phyloP scores from a whole-genome alignment of 2,888 invertebrate genomes.

The Andrena marginata region DNA sequence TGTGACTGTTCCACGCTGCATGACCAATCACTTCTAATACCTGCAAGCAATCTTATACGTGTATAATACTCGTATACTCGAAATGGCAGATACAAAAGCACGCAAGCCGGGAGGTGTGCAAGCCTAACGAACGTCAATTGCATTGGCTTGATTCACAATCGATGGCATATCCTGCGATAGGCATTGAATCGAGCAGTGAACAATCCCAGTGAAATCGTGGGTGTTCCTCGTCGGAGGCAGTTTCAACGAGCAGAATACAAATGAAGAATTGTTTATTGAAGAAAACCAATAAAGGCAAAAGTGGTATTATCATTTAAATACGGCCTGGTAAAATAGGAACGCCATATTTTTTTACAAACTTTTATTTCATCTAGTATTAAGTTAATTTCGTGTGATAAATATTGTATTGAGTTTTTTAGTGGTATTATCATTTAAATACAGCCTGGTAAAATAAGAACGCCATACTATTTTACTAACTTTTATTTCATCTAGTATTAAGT shows the following conservation, averaged over 20 bases:
- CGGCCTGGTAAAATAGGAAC: no score
- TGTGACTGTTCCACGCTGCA: not conserved
- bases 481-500: no score
- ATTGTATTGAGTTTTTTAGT: no score
- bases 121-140: slow-evolving; percentile 11
- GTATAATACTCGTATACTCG: not conserved
- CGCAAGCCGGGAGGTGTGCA: slow-evolving; percentile 2
- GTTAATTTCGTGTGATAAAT: no score
- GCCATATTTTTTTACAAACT: no score
- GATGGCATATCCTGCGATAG: slow-evolving; percentile 18
- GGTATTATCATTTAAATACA: no score
- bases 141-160: slow-evolving; percentile 21
- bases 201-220: slow-evolving; percentile 16
- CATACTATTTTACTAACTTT: no score
- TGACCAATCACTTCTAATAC: not conserved
- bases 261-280: not conserved
- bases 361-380: no score
- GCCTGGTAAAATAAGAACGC: no score
- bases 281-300: not conserved
- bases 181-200: slow-evolving; percentile 15
- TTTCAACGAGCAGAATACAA: not conserved
- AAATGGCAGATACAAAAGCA: not conserved
- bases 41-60: not conserved
- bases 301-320: no score
- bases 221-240: not conserved